These are phyloP conservation scores for Nemapogon koenigi DNA, from an alignment of 2,888 invertebrate genomes.

Conservation along the genomic window DNA sequence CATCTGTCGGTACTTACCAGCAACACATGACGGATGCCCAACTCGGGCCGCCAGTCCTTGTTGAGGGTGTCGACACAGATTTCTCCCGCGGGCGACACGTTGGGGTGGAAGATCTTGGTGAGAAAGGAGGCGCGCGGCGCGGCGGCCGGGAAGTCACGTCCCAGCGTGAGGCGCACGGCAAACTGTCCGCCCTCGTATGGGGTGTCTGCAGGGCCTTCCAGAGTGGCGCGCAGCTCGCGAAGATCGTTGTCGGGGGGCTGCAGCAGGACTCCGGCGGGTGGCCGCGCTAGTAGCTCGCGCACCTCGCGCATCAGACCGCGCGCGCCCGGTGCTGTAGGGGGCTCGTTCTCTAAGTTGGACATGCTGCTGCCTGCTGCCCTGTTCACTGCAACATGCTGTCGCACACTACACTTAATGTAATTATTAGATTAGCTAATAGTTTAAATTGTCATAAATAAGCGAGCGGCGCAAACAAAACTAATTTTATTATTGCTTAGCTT, in stretches of 20 bases:
- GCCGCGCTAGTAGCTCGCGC: slow-evolving; percentile 79
- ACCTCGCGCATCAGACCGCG: slow-evolving; percentile 88
- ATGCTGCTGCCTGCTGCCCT: slow-evolving; percentile 40
- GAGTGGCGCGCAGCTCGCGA: slow-evolving; percentile 90
- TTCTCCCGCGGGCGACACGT: slow-evolving; percentile 92
- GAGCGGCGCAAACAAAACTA: no score
- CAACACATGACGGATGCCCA: slow-evolving; percentile 94
- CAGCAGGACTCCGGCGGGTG: slow-evolving; percentile 92
- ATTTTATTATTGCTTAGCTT: no score
- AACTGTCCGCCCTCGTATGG: slow-evolving; percentile 91
- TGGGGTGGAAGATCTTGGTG: slow-evolving; percentile 97
- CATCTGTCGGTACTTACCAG: slow-evolving; percentile 60
- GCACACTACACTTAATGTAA: slow-evolving; percentile 2
- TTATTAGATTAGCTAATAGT: neutral
- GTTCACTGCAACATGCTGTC: slow-evolving; percentile 7
- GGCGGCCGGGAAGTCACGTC: slow-evolving; percentile 90
- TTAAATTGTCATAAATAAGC: no score
- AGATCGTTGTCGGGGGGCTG: slow-evolving; percentile 91
- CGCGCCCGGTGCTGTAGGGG: slow-evolving; percentile 82
- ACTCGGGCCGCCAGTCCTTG: slow-evolving; percentile 95
- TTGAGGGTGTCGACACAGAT: slow-evolving; percentile 96
- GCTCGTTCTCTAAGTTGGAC: slow-evolving; percentile 94
- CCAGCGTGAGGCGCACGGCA: slow-evolving; percentile 86
- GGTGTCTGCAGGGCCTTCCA: slow-evolving; percentile 93
- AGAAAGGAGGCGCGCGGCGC: slow-evolving; percentile 94